phyloP scores from a whole-genome alignment of 2,797 vertebrate genomes.

The Oreochromis grahami region DNA sequence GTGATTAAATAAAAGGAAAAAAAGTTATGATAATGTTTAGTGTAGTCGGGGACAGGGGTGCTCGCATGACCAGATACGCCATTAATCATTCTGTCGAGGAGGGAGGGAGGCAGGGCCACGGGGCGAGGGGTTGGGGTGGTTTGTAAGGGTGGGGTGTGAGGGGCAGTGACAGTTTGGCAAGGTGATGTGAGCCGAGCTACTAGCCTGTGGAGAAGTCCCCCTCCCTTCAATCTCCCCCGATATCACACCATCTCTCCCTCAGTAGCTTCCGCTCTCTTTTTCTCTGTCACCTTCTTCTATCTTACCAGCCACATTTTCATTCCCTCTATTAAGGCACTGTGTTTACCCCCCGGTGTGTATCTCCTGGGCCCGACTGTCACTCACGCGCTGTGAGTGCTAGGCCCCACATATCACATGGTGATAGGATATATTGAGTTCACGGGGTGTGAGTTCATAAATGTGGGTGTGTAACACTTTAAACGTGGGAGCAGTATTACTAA shows the following conservation, averaged over 20 bases:
- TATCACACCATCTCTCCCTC: constrained; percentile 22
- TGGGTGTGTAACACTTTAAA: not conserved
- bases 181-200: constrained; percentile 61
- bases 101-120: constrained; percentile 2
- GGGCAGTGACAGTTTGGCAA: constrained; percentile 64
- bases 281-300: constrained; percentile 40
- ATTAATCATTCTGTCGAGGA: constrained; percentile 87
- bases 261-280: constrained; percentile 11
- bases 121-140: not conserved
- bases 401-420: constrained; percentile 11
- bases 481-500: not conserved
- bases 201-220: constrained; percentile 50
- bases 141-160: constrained; percentile 13
- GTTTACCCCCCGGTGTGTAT: constrained; percentile 41
- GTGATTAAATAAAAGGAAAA: constrained; percentile 71
- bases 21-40: constrained; percentile 85
- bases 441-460: not conserved
- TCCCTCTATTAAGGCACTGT: constrained; percentile 30
- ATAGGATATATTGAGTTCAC: constrained; percentile 19
- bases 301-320: constrained; percentile 36
- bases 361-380: constrained; percentile 44
- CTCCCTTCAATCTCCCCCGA: not conserved
- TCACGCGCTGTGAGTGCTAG: constrained; percentile 27
- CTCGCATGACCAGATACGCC: constrained; percentile 73
- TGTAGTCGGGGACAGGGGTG: constrained; percentile 72